Evolutionary conservation across 2,888 invertebrate species (phyloP).

Genomic region (Endotricha flammealis): DNA sequence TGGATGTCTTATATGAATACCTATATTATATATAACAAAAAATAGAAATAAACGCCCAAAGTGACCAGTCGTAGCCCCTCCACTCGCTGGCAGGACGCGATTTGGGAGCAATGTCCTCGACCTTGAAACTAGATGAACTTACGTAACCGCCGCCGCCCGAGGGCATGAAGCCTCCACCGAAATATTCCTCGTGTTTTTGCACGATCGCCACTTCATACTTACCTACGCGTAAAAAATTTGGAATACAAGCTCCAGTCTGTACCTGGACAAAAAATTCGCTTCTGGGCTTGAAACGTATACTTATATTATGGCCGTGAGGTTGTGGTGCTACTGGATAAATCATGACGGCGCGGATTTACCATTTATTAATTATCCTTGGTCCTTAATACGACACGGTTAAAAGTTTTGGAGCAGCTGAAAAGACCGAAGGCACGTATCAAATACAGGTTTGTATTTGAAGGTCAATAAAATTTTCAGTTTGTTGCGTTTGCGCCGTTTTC

Average conservation of each 20-base stretch:
- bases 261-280: constrained; percentile 16
- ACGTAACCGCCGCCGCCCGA: constrained; percentile 67
- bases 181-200: constrained; percentile 70
- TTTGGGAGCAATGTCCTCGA: constrained; percentile 77
- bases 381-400: too few relatives aligned
- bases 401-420: too few relatives aligned
- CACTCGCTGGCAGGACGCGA: constrained; percentile 58
- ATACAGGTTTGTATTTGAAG: too few relatives aligned
- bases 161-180: constrained; percentile 65
- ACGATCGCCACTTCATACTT: constrained; percentile 47
- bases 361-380: too few relatives aligned
- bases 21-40: constrained; percentile 43
- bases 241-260: constrained; percentile 12
- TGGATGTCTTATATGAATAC: not conserved
- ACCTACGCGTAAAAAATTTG: constrained; percentile 28
- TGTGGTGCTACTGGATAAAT: too few relatives aligned
- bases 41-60: constrained; percentile 63
- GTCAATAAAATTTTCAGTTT: too few relatives aligned
- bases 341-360: too few relatives aligned
- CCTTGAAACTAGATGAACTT: constrained; percentile 78
- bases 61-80: constrained; percentile 54
- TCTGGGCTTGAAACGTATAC: constrained; percentile 19
- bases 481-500: too few relatives aligned
- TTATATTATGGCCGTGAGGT: too few relatives aligned
- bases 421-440: too few relatives aligned